phyloP scores from a whole-genome alignment of 2,888 invertebrate species.

The Hypomecis punctinalis region DNA sequence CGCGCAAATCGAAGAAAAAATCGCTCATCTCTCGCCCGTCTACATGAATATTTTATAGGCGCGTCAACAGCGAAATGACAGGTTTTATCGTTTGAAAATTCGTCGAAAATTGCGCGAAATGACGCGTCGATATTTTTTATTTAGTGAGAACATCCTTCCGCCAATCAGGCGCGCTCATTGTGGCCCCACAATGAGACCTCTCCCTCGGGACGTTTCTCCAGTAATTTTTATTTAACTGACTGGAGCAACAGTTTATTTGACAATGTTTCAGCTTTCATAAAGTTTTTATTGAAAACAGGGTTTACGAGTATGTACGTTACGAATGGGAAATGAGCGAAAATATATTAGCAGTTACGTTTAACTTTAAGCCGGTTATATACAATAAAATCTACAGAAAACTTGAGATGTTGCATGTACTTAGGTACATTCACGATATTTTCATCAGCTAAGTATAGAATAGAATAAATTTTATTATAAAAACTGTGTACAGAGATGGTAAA shows the following conservation, averaged over 20 bases:
- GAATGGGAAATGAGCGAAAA: constrained; percentile 17
- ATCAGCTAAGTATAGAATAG: no score
- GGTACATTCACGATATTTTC: no score
- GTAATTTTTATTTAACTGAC: constrained; percentile 81
- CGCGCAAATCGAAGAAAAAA: constrained; percentile 84
- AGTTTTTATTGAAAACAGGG: constrained; percentile 27
- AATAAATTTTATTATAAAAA: no score
- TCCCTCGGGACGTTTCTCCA: constrained; percentile 74
- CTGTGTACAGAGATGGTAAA: no score
- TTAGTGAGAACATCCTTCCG: constrained; percentile 85
- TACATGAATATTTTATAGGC: constrained; percentile 85
- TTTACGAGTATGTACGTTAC: not conserved
- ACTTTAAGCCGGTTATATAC: not conserved
- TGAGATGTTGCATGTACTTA: no score
- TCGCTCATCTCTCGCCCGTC: constrained; percentile 82
- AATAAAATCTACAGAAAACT: no score
- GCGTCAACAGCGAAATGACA: constrained; percentile 85
- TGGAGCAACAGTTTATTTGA: constrained; percentile 77
- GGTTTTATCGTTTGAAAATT: constrained; percentile 86
- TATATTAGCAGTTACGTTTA: not conserved
- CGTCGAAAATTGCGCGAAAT: constrained; percentile 83
- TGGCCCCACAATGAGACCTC: constrained; percentile 74
- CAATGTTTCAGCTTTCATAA: constrained; percentile 52
- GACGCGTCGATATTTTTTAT: constrained; percentile 85
- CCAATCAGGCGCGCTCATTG: constrained; percentile 83